A percentile compares a stretch with the other conserved stretches of the same genome.
phyloP scores from a whole-genome alignment of 2,113 vertebrate genomes.

The Lasiurus cinereus region DNA sequence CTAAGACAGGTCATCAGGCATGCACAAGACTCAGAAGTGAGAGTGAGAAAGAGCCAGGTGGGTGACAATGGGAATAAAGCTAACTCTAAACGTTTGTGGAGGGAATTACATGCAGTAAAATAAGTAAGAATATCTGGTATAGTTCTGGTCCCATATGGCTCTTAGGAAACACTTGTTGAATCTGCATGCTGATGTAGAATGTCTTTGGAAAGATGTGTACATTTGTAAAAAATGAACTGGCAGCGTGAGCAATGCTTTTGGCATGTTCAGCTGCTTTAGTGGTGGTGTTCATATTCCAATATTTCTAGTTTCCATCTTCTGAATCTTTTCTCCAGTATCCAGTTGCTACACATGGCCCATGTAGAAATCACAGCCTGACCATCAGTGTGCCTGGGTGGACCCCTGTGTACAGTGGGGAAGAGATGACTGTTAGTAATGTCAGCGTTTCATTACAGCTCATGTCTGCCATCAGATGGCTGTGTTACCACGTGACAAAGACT shows the following conservation, averaged over 20 bases:
- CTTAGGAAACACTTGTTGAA: not conserved
- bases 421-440: not conserved
- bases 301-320: not conserved
- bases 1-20: not conserved
- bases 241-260: not conserved
- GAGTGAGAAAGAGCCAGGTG: not conserved
- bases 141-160: not conserved
- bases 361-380: not conserved
- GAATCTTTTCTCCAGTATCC: not conserved
- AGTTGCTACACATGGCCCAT: not conserved
- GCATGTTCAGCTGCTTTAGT: not conserved
- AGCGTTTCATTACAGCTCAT: not conserved
- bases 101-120: not conserved
- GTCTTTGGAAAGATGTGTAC: not conserved
- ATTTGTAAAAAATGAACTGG: not conserved
- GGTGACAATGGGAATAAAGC: not conserved
- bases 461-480: not conserved
- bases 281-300: not conserved
- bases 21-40: not conserved
- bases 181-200: not conserved
- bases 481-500: not conserved
- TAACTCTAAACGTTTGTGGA: not conserved
- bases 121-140: not conserved
- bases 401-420: too few species aligned
- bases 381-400: not conserved